Evolutionary conservation across 1,140 invertebrate species (phyloP), one percentile per base, ranked within the genome.

Genomic region (Listronotus oregonensis): DNA sequence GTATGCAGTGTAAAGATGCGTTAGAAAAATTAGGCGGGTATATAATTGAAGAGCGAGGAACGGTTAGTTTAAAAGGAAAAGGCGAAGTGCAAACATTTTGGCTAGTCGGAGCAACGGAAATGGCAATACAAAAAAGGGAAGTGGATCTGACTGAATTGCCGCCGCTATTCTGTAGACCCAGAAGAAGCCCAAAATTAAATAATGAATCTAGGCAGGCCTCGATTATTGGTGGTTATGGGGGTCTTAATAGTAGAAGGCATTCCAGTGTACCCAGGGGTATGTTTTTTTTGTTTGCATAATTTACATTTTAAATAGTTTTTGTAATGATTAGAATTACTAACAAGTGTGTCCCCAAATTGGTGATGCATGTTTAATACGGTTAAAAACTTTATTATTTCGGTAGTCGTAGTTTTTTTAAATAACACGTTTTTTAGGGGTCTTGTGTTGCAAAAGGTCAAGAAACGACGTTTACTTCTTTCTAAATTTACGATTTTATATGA

Each of bases 41-140:
- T 74, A 81, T 87, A 1, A 85, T 92, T 4, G 89, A 95, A 76
- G 90, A 94, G 40, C 84, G 96, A 11, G 95, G 96, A 11, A 75
- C 90, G 1, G 90, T 97, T 32, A 82, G 87, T 49, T 91, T 98
- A 85, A 98, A 98, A 81, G 95, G 93, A 7, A 95, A 95, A 77
- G 93, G 93, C 32, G 85, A 87, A 75, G 82, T 88, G 3, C 76
- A 89, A 69, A 97, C 95, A 0, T 96, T 92, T 77, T 98, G 95
- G 95, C 80, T 98, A 18, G 82, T 86, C 0, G 92, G 90, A n/a
- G 92, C 91, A 6, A 92, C 87, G 0, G 90, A 92, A 42, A 86
- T 86, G 69, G 90, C 92, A 6, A 88, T 96, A 73, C 87, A 95
- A 77, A 86, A 89, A 82, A 83, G 93, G 81, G 88, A 90, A 75